Percentiles rank a stretch among this genome's conserved stretches.
Conservation (phyloP, 2,113 vertebrate species). For the Bos indicus region DNA sequence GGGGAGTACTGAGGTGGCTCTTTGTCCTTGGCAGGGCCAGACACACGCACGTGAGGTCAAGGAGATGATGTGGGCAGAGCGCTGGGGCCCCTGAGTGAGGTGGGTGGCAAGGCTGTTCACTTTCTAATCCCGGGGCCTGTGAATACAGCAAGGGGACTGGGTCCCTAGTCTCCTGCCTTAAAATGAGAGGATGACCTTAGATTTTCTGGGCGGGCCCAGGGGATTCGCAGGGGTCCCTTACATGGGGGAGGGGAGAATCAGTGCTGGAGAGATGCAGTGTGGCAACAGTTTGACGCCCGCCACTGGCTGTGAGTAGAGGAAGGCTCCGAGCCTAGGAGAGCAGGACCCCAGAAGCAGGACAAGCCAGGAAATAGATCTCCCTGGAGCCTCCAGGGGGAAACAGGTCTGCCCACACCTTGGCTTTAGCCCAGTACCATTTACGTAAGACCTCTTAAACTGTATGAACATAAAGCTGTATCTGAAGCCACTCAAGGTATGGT, state of each 20-base stretch:
- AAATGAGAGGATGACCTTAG: accelerated
- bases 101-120: neutral
- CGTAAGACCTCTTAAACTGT: accelerated
- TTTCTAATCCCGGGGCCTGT: accelerated
- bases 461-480: neutral
- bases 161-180: accelerated
- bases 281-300: accelerated
- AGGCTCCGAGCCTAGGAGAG: neutral
- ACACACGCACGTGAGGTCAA: accelerated
- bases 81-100: accelerated
- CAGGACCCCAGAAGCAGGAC: accelerated
- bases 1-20: neutral
- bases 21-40: neutral
- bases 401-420: accelerated
- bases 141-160: neutral
- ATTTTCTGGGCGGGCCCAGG: accelerated
- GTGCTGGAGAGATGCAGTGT: accelerated
- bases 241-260: accelerated
- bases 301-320: neutral
- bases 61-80: neutral
- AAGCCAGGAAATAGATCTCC: neutral
- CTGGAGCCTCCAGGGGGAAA: neutral
- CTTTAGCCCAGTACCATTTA: neutral
- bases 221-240: neutral
- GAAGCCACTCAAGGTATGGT: neutral